Evolutionary conservation across 2,888 invertebrate species (phyloP), one percentile per base, ranked within the genome.

Genomic region (Halictus ligatus): DNA sequence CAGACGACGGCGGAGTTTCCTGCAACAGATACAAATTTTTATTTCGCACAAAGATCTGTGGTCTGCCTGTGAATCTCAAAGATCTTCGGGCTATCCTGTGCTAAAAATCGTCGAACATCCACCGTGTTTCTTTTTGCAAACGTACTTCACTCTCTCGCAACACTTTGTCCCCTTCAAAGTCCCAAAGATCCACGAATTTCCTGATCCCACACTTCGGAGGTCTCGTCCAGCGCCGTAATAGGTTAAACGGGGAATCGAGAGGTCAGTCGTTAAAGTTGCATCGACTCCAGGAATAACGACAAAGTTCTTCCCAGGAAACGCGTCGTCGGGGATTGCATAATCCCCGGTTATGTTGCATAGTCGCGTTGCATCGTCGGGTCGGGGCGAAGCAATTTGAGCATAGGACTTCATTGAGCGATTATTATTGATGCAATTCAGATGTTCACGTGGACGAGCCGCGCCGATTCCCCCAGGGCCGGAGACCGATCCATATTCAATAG

Each of bases 401-500:
- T 54, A 18, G 25, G 35, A 13, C 69, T 77, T 80, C 80, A 85
- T 85, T 80, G 64, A 85, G 85, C 80, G 71, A 67, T 80, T 78
- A 67, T 80, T 78, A 85, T 85, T 43, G 80, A 85, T 85, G 71
- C 80, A 64, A 85, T 78, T 80, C 80, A 75, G 77, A 85, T 64
- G 76, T 64, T 43, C 10, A 73, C 40, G 69, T 54, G 54, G 54
- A n/a, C 54, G n/a, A 2, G n/a, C 21, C 54, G 21, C 54, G 10
- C 3, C 54, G 21, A 0, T 69, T 69, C 7, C 58, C 35, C 21
- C n/a, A 0, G 73, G 48, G 43, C 48, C 46, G 54, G 40, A 78
- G 58, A 0, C 3, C 74, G 80, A 85, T 85, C 76, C 85, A 81
- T 81, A 86, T 86, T 86, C 84, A 78, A 78, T 83, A 74, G 73